These are phyloP conservation scores for Spicauda simplicius DNA, from an alignment of 2,888 invertebrate genomes.

Conservation along the genomic window DNA sequence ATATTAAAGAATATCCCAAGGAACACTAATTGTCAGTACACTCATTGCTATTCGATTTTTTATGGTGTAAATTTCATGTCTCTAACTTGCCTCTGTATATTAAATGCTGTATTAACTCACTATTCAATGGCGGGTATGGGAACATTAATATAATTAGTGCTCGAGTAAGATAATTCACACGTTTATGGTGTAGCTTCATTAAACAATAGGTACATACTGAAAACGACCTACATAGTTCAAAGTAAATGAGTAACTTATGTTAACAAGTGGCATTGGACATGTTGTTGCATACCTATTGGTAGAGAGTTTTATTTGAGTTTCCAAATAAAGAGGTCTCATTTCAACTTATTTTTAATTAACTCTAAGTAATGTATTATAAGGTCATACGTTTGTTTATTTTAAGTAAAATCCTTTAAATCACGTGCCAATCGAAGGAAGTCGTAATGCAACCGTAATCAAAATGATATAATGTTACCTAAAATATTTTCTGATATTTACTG, in stretches of 20 bases:
- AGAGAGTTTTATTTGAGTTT: not conserved
- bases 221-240: conserved; percentile 16
- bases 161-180: conserved; percentile 26
- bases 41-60: not conserved
- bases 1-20: no score
- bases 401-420: not conserved
- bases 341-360: not conserved
- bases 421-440: not conserved
- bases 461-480: not conserved
- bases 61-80: not conserved
- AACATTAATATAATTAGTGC: conserved; percentile 18
- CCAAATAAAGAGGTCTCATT: not conserved
- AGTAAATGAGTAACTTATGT: conserved; percentile 27
- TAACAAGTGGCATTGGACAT: conserved; percentile 31
- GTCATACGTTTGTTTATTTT: not conserved
- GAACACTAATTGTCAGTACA: no score
- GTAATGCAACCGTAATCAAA: not conserved
- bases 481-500: not conserved
- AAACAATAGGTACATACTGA: conserved; percentile 28
- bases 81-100: not conserved
- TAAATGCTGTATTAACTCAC: not conserved
- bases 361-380: no score
- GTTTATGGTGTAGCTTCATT: conserved; percentile 11
- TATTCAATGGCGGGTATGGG: conserved; percentile 7
- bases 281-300: conserved; percentile 12